phyloP scores from a whole-genome alignment of 2,888 invertebrate species.

The Chrysolina haemoptera region DNA sequence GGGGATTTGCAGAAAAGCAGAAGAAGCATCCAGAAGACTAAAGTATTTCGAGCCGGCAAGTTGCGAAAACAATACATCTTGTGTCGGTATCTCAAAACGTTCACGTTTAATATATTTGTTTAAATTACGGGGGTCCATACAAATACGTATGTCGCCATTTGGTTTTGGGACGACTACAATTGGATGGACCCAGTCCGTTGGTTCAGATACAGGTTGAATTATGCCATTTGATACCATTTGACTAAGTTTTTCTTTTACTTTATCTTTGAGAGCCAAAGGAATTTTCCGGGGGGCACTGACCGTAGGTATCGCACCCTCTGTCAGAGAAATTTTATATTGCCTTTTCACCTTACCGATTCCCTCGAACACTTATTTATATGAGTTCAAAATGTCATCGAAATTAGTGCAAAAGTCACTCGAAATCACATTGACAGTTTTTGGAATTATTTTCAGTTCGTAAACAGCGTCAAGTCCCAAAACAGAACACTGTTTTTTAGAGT shows the following conservation, averaged over 20 bases:
- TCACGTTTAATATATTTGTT: conserved; percentile 37
- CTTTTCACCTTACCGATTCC: background rate
- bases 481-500: background rate
- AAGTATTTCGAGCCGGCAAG: conserved; percentile 32
- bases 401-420: background rate
- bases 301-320: background rate
- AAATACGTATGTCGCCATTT: conserved; percentile 44
- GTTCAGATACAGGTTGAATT: conserved; percentile 30
- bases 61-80: conserved; percentile 31
- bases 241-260: conserved; percentile 32
- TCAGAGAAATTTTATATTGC: conserved; percentile 2
- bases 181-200: conserved; percentile 42
- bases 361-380: background rate
- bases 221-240: conserved; percentile 29
- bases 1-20: conserved; percentile 16
- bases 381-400: background rate
- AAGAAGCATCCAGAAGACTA: conserved; percentile 42
- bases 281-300: background rate
- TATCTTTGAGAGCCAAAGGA: no score
- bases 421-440: no score
- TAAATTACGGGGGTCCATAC: conserved; percentile 42
- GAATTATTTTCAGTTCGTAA: no score
- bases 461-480: background rate
- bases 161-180: conserved; percentile 40
- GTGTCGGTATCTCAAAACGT: conserved; percentile 37